These are phyloP conservation scores for Hormaphis cornu DNA, from an alignment of 1,140 invertebrate species.

Conservation along the genomic window DNA sequence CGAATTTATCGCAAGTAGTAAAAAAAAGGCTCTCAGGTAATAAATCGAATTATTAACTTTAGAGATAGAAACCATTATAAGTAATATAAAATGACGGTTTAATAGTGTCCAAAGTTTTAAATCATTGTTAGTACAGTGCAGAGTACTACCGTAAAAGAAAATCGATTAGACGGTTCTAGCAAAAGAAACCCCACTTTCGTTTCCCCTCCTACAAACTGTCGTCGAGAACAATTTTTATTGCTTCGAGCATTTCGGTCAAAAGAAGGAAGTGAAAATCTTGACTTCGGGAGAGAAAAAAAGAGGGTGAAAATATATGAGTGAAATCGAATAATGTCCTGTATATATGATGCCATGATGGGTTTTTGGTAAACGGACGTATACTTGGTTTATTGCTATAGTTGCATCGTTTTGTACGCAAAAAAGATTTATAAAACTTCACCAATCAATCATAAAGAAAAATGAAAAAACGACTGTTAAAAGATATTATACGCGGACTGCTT, in stretches of 20 bases:
- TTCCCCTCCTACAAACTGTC: not conserved
- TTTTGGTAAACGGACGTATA: not conserved
- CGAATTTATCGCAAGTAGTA: too few species aligned
- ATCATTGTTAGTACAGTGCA: not conserved
- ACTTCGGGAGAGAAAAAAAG: not conserved
- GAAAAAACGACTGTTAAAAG: not conserved
- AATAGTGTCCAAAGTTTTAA: not conserved
- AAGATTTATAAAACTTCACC: not conserved
- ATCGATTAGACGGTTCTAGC: slow-evolving; percentile 17
- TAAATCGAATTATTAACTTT: not conserved
- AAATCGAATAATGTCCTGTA: slow-evolving; percentile 10
- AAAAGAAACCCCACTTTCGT: not conserved
- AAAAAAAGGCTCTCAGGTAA: not conserved
- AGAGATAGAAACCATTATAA: not conserved
- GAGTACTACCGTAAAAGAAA: not conserved
- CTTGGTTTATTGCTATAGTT: not conserved
- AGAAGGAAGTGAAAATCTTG: slow-evolving; percentile 10
- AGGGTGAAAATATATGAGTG: slow-evolving; percentile 5
- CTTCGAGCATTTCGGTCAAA: not conserved
- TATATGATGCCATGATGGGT: not conserved
- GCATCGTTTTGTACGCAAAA: not conserved
- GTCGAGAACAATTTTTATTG: slow-evolving; percentile 21
- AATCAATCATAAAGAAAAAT: too few species aligned
- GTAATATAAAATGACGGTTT: not conserved
- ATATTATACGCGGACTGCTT: too few species aligned